phyloP scores from a whole-genome alignment of 2,797 vertebrate genomes.

The Poeciliopsis paucimaculata region DNA sequence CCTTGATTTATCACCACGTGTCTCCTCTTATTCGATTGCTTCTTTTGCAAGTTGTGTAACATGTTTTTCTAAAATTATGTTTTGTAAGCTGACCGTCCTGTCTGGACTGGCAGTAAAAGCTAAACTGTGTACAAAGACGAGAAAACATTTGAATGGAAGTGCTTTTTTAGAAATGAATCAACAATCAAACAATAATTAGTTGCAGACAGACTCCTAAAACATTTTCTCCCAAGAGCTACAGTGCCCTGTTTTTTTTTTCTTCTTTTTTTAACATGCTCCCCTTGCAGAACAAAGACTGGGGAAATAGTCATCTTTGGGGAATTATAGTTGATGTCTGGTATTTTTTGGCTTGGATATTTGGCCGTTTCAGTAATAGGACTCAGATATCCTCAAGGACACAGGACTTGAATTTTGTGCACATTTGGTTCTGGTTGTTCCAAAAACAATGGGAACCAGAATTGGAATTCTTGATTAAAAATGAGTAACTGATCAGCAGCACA shows the following conservation, averaged over 20 bases:
- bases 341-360: not conserved
- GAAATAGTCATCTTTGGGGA: not conserved
- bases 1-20: not conserved
- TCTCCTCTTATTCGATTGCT: not conserved
- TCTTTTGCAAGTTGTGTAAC: not conserved
- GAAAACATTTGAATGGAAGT: not conserved
- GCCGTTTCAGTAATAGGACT: not conserved
- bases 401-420: not conserved
- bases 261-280: not conserved
- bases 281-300: conserved; percentile 3
- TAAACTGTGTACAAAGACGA: not conserved
- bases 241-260: not conserved
- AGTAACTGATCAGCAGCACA: not conserved
- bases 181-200: conserved; percentile 1
- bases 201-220: not conserved
- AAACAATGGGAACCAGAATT: not conserved
- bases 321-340: not conserved
- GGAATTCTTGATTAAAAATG: not conserved
- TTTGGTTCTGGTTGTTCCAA: not conserved
- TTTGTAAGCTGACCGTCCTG: not conserved
- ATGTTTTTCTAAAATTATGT: not conserved
- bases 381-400: not conserved
- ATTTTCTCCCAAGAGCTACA: not conserved
- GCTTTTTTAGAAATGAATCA: not conserved
- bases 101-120: not conserved